phyloP scores from a whole-genome alignment of 2,797 vertebrate genomes.

The Sparus aurata region DNA sequence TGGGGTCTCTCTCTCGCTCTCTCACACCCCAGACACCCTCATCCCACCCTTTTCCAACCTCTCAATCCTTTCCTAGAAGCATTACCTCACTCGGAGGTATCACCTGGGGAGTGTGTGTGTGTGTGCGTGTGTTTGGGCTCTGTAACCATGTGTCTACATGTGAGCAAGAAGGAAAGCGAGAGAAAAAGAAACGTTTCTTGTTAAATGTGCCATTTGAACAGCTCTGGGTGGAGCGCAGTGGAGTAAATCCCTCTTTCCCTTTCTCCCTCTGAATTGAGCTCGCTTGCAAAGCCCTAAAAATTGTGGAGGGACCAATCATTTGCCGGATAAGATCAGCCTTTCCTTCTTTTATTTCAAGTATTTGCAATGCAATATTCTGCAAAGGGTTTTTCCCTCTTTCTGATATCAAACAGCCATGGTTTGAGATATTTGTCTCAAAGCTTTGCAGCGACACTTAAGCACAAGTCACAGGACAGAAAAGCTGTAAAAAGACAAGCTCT shows the following conservation, averaged over 20 bases:
- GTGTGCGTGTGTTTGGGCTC: slow-evolving; percentile 16
- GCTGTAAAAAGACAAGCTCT: background rate
- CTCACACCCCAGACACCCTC: slow-evolving; percentile 55
- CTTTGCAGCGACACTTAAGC: background rate
- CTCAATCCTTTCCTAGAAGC: slow-evolving; percentile 73
- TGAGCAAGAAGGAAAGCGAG: slow-evolving; percentile 20
- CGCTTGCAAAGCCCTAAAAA: slow-evolving; percentile 27
- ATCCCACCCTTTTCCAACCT: slow-evolving; percentile 47
- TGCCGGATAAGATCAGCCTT: slow-evolving; percentile 1
- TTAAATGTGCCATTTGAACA: slow-evolving; percentile 54
- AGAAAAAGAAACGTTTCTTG: slow-evolving; percentile 44
- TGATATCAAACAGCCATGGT: background rate
- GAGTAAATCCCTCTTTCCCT: slow-evolving; percentile 39
- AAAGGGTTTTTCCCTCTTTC: background rate
- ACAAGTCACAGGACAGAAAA: background rate
- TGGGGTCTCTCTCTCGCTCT: slow-evolving; percentile 34
- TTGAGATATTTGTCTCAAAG: slow-evolving; percentile 8
- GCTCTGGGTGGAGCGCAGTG: slow-evolving; percentile 64
- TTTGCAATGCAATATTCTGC: background rate
- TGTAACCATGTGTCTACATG: slow-evolving; percentile 36
- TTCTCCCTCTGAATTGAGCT: slow-evolving; percentile 44
- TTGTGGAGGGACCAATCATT: slow-evolving; percentile 29
- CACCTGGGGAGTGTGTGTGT: slow-evolving; percentile 71
- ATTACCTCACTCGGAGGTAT: slow-evolving; percentile 82
- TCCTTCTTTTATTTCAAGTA: background rate